Base-by-base conservation (phyloP, 2,888 invertebrate species). In the Mythimna lalbum region DNA sequence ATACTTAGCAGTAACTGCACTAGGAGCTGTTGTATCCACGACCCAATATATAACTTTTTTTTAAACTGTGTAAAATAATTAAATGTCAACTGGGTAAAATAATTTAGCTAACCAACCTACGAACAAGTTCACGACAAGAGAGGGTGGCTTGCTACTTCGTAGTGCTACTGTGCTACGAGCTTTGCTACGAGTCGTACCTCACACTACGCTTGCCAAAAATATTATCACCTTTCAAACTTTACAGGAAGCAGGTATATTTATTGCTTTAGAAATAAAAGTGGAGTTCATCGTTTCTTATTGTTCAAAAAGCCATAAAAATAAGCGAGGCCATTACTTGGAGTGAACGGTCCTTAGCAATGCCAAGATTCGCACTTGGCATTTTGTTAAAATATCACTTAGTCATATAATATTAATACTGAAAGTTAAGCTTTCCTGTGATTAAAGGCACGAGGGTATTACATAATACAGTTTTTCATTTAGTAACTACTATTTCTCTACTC, bases 401-500 rank as follows among this genome's bases (percentile, higher is more conserved):
- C 1, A 12, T 33, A 17, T n/a, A 0, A 23, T n/a, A n/a, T 56
- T 39, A 17, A 17, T 27, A 63, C 14, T 63, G 1, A 47, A 63
- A 47, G 7, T 64, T 4, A 56, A 50, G 12, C 17, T 2, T n/a
- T 55, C 43, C 6, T 21, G 47, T n/a, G 47, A 49, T 49, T 49
- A 49, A 49, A 49, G 47, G 47, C 47, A n/a, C 49, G 10, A 31
- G 12, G 19, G 33, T 64, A 72, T 56, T 39, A 71, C 27, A 36
- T 65, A 57, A 57, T 33, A 63, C 36, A 65, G 27, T 50, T 43
- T 57, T 2, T 33, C 43, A 43, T 63, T 33, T 5, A 47, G 43
- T 39, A 57, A 47, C 50, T 33, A 73, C 7, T 19, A 57, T 60
- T 70, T 63, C 33, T 63, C 1, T 49, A 65, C 66, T 59, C 59